Evolutionary conservation across 2,113 vertebrate genomes (phyloP).

Genomic region (Solea solea): DNA sequence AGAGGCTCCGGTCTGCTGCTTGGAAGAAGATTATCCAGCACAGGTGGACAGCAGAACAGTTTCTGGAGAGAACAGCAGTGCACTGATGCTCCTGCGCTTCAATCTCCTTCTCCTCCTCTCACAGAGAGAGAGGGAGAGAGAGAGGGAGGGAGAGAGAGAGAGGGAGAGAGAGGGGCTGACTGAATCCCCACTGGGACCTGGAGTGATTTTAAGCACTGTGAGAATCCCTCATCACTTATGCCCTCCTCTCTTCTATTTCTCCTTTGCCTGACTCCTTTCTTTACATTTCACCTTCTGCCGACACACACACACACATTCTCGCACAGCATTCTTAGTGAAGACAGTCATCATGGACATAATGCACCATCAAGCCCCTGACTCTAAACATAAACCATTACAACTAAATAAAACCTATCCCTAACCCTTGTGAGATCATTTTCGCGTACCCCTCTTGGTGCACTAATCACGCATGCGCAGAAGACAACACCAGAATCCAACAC

Average conservation of each 20-base stretch:
- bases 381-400: no score
- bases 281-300: constrained; percentile 35
- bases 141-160: not conserved
- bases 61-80: constrained; percentile 42
- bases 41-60: constrained; percentile 67
- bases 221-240: constrained; percentile 29
- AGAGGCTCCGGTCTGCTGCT: constrained; percentile 35
- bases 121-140: constrained; percentile 16
- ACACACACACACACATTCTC: not conserved
- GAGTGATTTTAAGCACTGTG: constrained; percentile 53
- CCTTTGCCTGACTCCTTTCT: constrained; percentile 1
- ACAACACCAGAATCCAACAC: no score
- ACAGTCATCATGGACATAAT: no score
- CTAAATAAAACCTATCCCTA: no score
- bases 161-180: constrained; percentile 34
- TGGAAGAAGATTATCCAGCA: constrained; percentile 48
- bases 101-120: constrained; percentile 34
- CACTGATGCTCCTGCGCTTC: constrained; percentile 54
- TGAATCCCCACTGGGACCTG: constrained; percentile 56
- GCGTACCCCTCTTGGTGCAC: no score
- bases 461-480: no score
- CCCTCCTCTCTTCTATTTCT: not conserved
- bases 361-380: no score
- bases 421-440: no score
- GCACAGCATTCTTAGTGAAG: no score